Percentiles rank a stretch among this genome's conserved stretches.
Conservation (phyloP, 2,113 vertebrate species). For the Burhinus bistriatus region DNA sequence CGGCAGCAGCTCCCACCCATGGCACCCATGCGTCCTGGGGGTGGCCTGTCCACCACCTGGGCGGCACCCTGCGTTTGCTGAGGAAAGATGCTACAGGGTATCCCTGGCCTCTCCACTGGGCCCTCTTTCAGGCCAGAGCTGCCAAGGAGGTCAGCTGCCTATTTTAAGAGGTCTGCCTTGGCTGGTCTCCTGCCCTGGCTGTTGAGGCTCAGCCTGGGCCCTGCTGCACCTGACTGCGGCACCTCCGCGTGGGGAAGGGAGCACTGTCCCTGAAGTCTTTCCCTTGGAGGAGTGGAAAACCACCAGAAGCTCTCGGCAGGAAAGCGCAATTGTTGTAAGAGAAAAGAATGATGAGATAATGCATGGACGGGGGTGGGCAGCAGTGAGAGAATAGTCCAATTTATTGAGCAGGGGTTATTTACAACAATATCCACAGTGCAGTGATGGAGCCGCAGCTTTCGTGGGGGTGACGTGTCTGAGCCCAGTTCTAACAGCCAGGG, state of each 20-base stretch:
- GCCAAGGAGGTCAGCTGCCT: not conserved
- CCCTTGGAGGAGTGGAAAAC: not conserved
- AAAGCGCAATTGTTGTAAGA: not conserved
- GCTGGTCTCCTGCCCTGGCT: not conserved
- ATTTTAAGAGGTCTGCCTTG: not conserved
- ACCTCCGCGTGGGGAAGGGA: not conserved
- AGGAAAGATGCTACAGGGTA: not conserved
- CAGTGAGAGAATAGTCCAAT: not conserved
- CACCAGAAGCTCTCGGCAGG: not conserved
- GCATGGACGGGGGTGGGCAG: not conserved
- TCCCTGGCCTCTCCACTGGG: not conserved
- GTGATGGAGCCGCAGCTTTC: not conserved
- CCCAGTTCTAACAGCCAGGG: not conserved
- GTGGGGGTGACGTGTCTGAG: not conserved
- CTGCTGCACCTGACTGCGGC: not conserved
- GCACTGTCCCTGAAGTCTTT: not conserved
- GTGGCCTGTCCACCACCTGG: rapidly evolving
- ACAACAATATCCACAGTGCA: not conserved
- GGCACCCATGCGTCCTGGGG: rapidly evolving
- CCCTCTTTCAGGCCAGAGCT: not conserved
- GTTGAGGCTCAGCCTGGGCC: not conserved
- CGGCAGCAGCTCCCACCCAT: not conserved
- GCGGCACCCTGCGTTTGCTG: not conserved
- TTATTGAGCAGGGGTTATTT: not conserved
- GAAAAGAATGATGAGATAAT: not conserved